These are phyloP conservation scores for Cyprinodon tularosa DNA, from an alignment of 2,113 vertebrate genomes.

Conservation along the genomic window DNA sequence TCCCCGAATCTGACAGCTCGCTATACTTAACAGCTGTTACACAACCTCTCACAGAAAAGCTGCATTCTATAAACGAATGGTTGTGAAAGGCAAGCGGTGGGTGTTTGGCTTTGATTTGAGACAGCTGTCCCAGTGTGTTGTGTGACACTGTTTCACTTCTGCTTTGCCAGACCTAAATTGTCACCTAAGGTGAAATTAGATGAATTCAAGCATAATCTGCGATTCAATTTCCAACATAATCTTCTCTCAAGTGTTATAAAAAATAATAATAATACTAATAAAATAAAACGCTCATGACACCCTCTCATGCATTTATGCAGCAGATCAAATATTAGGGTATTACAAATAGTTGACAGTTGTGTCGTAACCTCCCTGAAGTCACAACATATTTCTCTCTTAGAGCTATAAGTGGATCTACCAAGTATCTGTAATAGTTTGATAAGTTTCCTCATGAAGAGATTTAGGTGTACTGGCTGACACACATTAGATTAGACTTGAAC, in stretches of 20 bases:
- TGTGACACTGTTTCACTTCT: constrained; percentile 49
- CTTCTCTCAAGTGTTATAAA: constrained; percentile 58
- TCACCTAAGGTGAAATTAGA: constrained; percentile 73
- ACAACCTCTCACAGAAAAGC: constrained; percentile 39
- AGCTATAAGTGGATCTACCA: constrained; percentile 73
- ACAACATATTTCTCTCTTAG: constrained; percentile 69
- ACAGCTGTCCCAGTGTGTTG: constrained; percentile 53
- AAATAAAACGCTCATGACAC: constrained; percentile 59
- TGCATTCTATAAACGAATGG: constrained; percentile 32
- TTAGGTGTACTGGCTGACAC: constrained; percentile 70
- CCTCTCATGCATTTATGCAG: constrained; percentile 73
- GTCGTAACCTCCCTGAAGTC: constrained; percentile 62
- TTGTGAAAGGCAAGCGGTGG: constrained; percentile 53
- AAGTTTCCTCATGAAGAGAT: constrained; percentile 77
- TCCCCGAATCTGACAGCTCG: constrained; percentile 27
- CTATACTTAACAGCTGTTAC: constrained; percentile 14
- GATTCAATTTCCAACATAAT: constrained; percentile 69
- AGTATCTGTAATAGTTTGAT: constrained; percentile 77
- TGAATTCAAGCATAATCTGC: constrained; percentile 64
- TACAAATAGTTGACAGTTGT: constrained; percentile 72
- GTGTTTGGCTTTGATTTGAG: constrained; percentile 58
- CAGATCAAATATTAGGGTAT: constrained; percentile 72
- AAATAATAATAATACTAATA: constrained; percentile 28
- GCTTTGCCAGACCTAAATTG: constrained; percentile 59
- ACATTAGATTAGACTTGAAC: constrained; percentile 74